Base-by-base conservation (phyloP, 2,888 invertebrate species). In the Mactromeris polynyma region DNA sequence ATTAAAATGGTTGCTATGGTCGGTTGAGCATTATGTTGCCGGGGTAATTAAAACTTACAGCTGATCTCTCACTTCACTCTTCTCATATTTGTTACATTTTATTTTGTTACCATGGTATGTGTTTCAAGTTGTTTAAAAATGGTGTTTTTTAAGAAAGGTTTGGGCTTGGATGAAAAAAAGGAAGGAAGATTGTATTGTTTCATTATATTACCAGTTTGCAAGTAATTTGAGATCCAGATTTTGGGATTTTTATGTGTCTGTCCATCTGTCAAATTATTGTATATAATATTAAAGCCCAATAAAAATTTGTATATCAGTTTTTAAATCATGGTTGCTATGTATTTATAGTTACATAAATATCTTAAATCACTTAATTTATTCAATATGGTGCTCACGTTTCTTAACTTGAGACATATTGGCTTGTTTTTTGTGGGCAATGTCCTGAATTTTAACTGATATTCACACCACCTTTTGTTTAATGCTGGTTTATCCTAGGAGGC, bases 31-130 rank as follows among this genome's bases (percentile, higher is more conserved):
- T 73, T 73, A 33, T 73, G 73, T 73, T 31, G 73, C 73, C 17
- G 19, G 36, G 36, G 73, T 73, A 73, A 73, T 73, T 73, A 73
- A 73, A 73, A 73, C 26, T 14, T 36, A 36, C 73, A 73, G 73
- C 73, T 73, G 73, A 73, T 73, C 2, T 33, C 14, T n/a, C 26
- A 26, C n/a, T n/a, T 26, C n/a, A 26, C n/a, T 64, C 3, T 64
- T 64, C 58, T 64, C 58, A 26, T n/a, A 26, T 26, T 64, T 26
- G 26, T 26, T n/a, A 9, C 26, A 64, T 64, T 64, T 64, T n/a
- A n/a, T n/a, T 64, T 26, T 64, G 26, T 64, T 58, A 58, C 19
- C 19, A 64, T 26, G 26, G 26, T 64, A 51, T 51, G 51, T 51
- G 51, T 51, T 26, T n/a, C 9, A 64, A 64, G n/a, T 54, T 54